These are phyloP conservation scores for Mesembrinibis cayennensis DNA, from an alignment of 2,113 vertebrate genomes.

Conservation along the genomic window DNA sequence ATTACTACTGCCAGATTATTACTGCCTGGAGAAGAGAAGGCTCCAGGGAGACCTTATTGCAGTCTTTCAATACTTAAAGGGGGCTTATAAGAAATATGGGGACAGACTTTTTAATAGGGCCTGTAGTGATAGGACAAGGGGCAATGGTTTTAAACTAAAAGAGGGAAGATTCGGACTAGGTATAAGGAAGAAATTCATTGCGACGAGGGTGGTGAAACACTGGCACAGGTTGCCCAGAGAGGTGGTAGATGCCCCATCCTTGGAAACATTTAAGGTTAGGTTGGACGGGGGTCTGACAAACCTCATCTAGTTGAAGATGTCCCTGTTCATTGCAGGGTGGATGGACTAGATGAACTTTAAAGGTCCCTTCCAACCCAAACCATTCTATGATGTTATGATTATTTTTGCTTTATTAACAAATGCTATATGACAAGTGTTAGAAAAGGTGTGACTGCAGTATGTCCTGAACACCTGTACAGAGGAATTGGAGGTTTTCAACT, in stretches of 20 bases:
- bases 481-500: not conserved
- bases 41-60: rapidly evolving
- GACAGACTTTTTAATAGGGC: not conserved
- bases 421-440: not conserved
- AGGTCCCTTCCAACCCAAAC: not conserved
- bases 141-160: not conserved
- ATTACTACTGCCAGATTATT: not conserved
- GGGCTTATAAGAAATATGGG: not conserved
- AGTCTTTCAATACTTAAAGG: not conserved
- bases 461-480: not conserved
- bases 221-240: not conserved
- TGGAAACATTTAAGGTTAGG: not conserved
- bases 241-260: no score
- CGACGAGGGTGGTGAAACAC: rapidly evolving
- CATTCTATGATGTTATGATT: not conserved
- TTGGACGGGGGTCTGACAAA: not conserved
- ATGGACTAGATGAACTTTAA: not conserved
- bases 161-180: not conserved
- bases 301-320: not conserved
- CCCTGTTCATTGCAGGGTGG: rapidly evolving
- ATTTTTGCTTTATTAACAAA: not conserved
- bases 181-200: not conserved
- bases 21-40: not conserved
- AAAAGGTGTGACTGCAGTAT: not conserved
- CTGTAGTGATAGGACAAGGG: not conserved